Base-by-base conservation (phyloP, 1,140 invertebrate genomes). In the Hypsibius dujardini region DNA sequence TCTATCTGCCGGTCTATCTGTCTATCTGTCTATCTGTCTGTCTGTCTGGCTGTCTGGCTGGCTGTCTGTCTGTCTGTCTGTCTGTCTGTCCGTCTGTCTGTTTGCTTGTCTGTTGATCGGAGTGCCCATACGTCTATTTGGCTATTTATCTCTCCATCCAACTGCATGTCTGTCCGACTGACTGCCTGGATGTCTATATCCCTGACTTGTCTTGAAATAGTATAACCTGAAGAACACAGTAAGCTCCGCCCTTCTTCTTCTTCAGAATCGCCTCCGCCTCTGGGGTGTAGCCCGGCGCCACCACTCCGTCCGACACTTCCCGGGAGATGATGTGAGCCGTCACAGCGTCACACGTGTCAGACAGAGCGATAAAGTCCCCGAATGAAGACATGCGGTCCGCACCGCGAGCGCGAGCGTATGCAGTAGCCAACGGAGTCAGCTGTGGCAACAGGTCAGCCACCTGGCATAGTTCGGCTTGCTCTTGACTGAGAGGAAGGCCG, bases 301-400 rank as follows among this genome's bases (percentile, higher is more conserved):
- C 90, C 50, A 98, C 88, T 50, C 95, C 95, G 82, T 98, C 95
- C 1, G 94, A 97, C 0, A 98, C 92, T 79, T 87, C 86, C 76
- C 86, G 78, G 15, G 84, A 85, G 70, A 88, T 87, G 3, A 88
- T 86, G 76, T 79, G 85, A 67, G 84, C 94, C 0, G 94, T 97
- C 14, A 86, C 74, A 46, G 83, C 84, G 81, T 98, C 95, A 79
- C 95, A 98, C 1, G 81, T 76, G 77, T 96, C 92, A 0, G 93
- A 97, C 0, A 98, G 78, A 12, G 93, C 92, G 56, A 98, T 85
- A 79, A 98, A 98, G 81, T 98, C 95, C 0, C 95, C 95, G 81
- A 97, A 98, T 12, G 94, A 97, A 2, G 92, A 96, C 95, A 98
- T 98, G 71, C 95, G 85, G 80, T 98, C 95, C 28, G 95, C 94